Evolutionary conservation across 1,140 invertebrate genomes (phyloP).

Genomic region (Diplogasteroides magnus): DNA sequence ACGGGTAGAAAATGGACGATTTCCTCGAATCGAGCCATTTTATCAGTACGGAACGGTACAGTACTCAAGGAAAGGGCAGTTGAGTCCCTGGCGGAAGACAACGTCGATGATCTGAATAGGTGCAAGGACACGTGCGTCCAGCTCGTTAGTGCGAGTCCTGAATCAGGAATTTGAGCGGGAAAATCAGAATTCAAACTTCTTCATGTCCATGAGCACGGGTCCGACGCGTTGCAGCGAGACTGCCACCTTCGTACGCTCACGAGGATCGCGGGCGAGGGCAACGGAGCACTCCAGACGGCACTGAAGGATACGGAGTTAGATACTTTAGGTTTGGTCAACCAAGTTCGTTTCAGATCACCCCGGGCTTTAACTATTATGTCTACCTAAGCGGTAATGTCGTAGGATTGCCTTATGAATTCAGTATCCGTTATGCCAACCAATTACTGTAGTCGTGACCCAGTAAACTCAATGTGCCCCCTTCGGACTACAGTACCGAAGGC

Average conservation of each 20-base stretch:
- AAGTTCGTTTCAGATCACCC: no score
- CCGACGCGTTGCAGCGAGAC: conserved; percentile 34
- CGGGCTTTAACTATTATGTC: no score
- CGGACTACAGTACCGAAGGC: conserved; percentile 17
- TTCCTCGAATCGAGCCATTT: conserved; percentile 25
- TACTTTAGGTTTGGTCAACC: not conserved
- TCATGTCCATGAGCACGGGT: conserved; percentile 33
- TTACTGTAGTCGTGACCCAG: no score
- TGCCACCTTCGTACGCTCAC: conserved; percentile 21
- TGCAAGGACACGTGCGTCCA: conserved; percentile 31
- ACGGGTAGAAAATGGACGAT: conserved; percentile 38
- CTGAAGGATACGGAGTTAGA: not conserved
- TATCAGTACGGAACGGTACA: not conserved
- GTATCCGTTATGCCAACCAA: no score
- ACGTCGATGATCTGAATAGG: conserved; percentile 43
- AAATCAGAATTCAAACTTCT: not conserved
- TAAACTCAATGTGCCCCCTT: not conserved
- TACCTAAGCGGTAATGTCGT: no score
- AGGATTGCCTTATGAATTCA: no score
- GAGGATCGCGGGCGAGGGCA: conserved; percentile 20
- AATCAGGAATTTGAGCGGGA: not conserved
- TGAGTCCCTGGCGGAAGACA: conserved; percentile 40
- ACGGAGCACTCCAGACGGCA: conserved; percentile 11
- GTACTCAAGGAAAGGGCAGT: conserved; percentile 36
- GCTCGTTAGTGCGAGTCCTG: conserved; percentile 21